Conservation (phyloP, 2,888 invertebrate species). For the Choreutis nemorana region DNA sequence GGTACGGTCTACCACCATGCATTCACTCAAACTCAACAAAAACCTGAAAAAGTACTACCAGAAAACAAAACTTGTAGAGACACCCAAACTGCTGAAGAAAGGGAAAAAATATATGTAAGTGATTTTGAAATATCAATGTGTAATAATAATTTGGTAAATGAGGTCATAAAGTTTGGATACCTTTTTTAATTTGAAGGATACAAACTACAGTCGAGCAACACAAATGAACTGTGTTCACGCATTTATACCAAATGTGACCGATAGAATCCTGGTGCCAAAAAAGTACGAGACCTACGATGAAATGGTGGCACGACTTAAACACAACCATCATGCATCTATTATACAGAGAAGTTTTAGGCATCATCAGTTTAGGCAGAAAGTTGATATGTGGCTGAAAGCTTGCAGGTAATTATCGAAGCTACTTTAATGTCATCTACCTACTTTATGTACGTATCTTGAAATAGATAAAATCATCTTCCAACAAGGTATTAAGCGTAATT, state of each 20-base stretch:
- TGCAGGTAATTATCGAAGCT: constrained; percentile 45
- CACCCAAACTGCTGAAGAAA: constrained; percentile 71
- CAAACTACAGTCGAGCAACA: constrained; percentile 63
- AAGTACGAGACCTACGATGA: constrained; percentile 74
- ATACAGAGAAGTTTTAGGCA: constrained; percentile 74
- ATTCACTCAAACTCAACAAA: constrained; percentile 80
- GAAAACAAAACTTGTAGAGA: constrained; percentile 65
- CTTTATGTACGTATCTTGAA: neutral
- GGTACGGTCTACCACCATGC: constrained; percentile 81
- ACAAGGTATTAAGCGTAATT: constrained; percentile 1
- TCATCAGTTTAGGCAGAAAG: constrained; percentile 56
- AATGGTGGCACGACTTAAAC: constrained; percentile 63
- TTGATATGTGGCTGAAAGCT: constrained; percentile 36
- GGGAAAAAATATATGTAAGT: constrained; percentile 54
- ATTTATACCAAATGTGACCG: constrained; percentile 69
- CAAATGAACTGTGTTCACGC: constrained; percentile 67
- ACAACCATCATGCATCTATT: constrained; percentile 62
- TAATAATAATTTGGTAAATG: too few species aligned
- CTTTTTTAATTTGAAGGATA: constrained; percentile 44
- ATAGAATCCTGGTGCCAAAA: constrained; percentile 67
- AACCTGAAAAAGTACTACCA: constrained; percentile 54
- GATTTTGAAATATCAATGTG: too few species aligned
- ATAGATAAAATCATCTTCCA: neutral
- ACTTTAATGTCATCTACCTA: neutral
- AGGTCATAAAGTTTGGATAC: too few species aligned